Base-by-base conservation (phyloP, 2,888 invertebrate species). In the Salticus scenicus region DNA sequence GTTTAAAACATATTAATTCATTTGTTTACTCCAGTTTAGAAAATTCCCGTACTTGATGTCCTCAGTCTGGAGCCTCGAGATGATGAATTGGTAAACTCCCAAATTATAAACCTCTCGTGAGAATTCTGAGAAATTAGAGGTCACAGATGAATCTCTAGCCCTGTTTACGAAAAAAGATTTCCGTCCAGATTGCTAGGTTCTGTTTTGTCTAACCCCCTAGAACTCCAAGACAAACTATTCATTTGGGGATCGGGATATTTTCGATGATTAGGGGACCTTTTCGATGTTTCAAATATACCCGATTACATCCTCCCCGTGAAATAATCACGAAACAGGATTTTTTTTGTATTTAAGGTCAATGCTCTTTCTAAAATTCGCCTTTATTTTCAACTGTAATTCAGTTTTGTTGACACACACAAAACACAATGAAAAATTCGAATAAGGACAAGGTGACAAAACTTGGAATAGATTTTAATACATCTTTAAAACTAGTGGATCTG, bases 71-170 rank as follows among this genome's bases (percentile, higher is more conserved):
- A 57, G 57, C 57, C 57, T 57, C 24, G 2, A 20, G 2, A 57
- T 57, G 57, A 57, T 57, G 24, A 57, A 57, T 57, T 57, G 57
- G 17, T 12, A 12, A 1, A 17, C 2, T 57, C 12, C 57, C 57
- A 57, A 57, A 57, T 57, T 57, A 57, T 57, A 57, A 57, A 24
- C 24, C 57, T 17, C 57, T 57, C 57, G 57, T 17, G 57, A 57
- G 57, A 57, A 57, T 57, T 24, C 57, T 1, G 2, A 24, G 24
- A 57, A 57, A 57, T 57, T 57, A 57, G 24, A 24, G 24, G 57
- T 57, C 57, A n/a, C 24, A n/a, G 24, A 5, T 57, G 2, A 12
- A 24, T 4, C 57, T 4, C 57, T 57, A 24, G 57, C 57, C 57
- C 12, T 57, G 57, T 57, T 57, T n/a, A 7, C 24, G 4, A 5